A percentile compares a stretch with the other conserved stretches of the same genome.
Evolutionary conservation across 2,888 invertebrate species (phyloP).

Genomic region (Diplazon laetatorius): DNA sequence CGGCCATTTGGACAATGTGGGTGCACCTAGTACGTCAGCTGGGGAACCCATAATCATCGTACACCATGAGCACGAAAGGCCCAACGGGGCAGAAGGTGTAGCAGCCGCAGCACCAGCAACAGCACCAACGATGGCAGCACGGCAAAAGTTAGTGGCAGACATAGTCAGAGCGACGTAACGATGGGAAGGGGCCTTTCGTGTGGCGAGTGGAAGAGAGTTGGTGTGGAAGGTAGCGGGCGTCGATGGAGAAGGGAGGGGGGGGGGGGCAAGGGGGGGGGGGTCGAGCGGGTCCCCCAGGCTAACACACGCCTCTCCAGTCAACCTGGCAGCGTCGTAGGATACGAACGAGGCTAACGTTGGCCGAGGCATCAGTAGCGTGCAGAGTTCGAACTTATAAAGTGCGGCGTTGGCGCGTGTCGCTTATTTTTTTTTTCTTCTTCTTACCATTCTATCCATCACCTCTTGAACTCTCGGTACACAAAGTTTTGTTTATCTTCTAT

Average conservation of each 20-base stretch:
- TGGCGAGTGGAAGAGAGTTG: slow-evolving; percentile 48
- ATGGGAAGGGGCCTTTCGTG: slow-evolving; percentile 41
- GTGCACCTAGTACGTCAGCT: too few species aligned
- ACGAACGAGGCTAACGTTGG: slow-evolving; percentile 69
- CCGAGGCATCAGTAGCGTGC: slow-evolving; percentile 66
- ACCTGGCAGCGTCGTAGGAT: slow-evolving; percentile 76
- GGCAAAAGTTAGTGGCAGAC: slow-evolving; percentile 19
- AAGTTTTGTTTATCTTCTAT: slow-evolving; percentile 1
- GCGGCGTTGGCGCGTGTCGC: slow-evolving; percentile 61
- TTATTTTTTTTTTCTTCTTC: too few species aligned
- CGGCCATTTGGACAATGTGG: too few species aligned
- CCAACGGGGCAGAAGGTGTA: too few species aligned
- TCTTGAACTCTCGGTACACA: slow-evolving; percentile 17
- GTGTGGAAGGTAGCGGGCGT: slow-evolving; percentile 34
- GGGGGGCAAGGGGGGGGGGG: slow-evolving; percentile 63
- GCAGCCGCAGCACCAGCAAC: not conserved
- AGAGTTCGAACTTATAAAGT: slow-evolving; percentile 52
- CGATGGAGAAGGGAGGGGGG: slow-evolving; percentile 63
- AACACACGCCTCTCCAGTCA: slow-evolving; percentile 75
- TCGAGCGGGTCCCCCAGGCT: slow-evolving; percentile 65
- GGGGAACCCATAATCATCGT: too few species aligned
- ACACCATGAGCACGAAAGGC: slow-evolving; percentile 1
- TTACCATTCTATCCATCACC: slow-evolving; percentile 10
- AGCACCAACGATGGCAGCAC: not conserved
- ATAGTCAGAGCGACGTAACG: slow-evolving; percentile 5